These are phyloP conservation scores for Schizopygopsis malacanthus DNA, from an alignment of 2,797 vertebrate species.

Conservation along the genomic window DNA sequence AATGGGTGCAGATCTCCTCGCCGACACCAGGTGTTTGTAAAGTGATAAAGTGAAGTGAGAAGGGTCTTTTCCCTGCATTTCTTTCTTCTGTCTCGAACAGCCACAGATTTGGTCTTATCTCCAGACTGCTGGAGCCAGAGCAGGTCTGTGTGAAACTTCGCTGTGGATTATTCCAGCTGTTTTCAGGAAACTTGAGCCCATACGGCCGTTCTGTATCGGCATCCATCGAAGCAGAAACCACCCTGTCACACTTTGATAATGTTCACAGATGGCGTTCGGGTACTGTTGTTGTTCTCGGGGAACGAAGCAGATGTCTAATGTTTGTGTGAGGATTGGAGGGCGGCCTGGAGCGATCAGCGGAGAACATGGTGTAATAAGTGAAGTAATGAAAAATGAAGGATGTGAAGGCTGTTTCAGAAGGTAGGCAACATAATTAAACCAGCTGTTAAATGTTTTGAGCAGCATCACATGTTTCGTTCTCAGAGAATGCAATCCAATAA, in stretches of 20 bases:
- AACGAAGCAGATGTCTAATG: constrained; percentile 62
- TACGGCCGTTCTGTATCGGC: constrained; percentile 51
- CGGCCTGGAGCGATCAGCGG: neutral
- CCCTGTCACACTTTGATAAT: constrained; percentile 87
- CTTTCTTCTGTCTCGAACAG: neutral
- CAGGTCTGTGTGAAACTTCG: constrained; percentile 23
- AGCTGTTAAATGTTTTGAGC: neutral
- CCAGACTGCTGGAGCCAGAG: constrained; percentile 47
- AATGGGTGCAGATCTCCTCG: neutral
- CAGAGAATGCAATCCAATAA: neutral
- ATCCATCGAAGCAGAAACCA: constrained; percentile 64
- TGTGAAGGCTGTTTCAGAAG: neutral
- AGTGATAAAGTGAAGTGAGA: constrained; percentile 28
- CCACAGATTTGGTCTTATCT: neutral
- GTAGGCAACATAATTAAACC: neutral
- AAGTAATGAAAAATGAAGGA: neutral
- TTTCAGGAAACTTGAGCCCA: constrained; percentile 46
- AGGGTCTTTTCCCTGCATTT: constrained; percentile 32
- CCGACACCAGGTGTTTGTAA: constrained; percentile 39
- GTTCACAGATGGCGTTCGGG: constrained; percentile 84
- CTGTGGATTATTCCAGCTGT: constrained; percentile 43
- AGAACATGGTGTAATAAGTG: neutral
- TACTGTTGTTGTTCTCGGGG: constrained; percentile 85
- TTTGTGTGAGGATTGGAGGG: neutral
- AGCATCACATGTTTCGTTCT: neutral